These are phyloP conservation scores for Drosophila limbata DNA, from an alignment of 2,888 invertebrate genomes.

Conservation along the genomic window DNA sequence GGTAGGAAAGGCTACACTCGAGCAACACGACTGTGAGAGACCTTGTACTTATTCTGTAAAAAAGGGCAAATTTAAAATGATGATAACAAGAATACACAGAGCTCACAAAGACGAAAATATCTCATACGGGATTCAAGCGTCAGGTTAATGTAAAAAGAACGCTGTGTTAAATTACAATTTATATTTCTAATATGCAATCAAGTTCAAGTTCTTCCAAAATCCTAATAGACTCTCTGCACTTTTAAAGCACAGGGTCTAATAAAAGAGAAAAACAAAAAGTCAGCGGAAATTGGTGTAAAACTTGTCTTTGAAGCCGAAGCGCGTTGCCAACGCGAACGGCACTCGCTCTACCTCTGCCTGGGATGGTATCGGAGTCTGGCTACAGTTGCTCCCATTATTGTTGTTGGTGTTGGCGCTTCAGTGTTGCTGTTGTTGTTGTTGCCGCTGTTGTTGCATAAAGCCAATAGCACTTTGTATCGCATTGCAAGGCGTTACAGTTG, in stretches of 20 bases:
- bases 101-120: no score
- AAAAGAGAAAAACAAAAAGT: conserved; percentile 17
- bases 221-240: neutral
- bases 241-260: neutral
- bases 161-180: no score
- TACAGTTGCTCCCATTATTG: conserved; percentile 52
- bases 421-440: conserved; percentile 42
- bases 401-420: conserved; percentile 29
- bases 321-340: conserved; percentile 53
- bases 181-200: no score
- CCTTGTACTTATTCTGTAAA: neutral
- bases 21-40: neutral
- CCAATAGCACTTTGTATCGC: conserved; percentile 73
- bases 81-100: neutral
- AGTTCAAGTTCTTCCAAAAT: no score
- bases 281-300: conserved; percentile 78
- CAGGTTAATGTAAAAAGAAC: no score
- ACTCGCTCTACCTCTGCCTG: conserved; percentile 41
- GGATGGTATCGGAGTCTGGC: conserved; percentile 32
- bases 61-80: neutral
- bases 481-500: conserved; percentile 69
- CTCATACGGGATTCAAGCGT: no score
- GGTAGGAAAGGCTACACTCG: neutral
- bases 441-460: conserved; percentile 61
- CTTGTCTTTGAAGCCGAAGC: conserved; percentile 66